Evolutionary conservation across 2,113 vertebrate genomes (phyloP), one percentile per base, ranked within the genome.

Genomic region (Indicator indicator): DNA sequence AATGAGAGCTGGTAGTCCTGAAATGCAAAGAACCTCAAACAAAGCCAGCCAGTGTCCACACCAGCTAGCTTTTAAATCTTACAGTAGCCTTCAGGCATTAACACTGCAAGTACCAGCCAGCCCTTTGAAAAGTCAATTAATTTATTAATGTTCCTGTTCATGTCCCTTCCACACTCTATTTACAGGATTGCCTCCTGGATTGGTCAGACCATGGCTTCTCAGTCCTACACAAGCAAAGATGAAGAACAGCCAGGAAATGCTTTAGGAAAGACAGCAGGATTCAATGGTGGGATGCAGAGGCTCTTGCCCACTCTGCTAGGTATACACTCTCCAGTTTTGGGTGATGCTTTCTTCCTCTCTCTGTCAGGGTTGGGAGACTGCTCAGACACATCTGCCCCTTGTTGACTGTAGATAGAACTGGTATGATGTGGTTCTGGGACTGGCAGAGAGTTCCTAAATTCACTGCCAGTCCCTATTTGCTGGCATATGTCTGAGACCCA

Each of bases 31-130:
- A 6, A 46, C 65, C 76, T 90, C 76, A 77, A 76, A 95, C 75
- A 95, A 95, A 93, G 73, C 69, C 30, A 81, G 64, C 60, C 82
- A 94, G 93, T 91, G 87, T 95, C 91, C 91, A 71, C 72, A 86
- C 48, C 79, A 86, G 58, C 68, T 68, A 68, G 54, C 48, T 88
- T 86, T 94, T 89, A 88, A 94, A 95, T 83, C 88, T 18, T 56
- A 58, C 65, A 19, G 93, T 91, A 96, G 75, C 91, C 58, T 83
- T 93, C 83, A 78, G 44, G 89, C 80, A 62, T 96, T 95, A 95
- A 91, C 94, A 88, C 89, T 94, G 89, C 87, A 91, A 86, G 86
- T 76, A 74, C 76, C 3, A 0, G 56, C 72, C 33, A 4, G 30
- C 32, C 73, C 88, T 90, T 88, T 93, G 83, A 81, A 83, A 89